Conservation (phyloP, 1,140 invertebrate genomes). For the Cotesia vestalis region DNA sequence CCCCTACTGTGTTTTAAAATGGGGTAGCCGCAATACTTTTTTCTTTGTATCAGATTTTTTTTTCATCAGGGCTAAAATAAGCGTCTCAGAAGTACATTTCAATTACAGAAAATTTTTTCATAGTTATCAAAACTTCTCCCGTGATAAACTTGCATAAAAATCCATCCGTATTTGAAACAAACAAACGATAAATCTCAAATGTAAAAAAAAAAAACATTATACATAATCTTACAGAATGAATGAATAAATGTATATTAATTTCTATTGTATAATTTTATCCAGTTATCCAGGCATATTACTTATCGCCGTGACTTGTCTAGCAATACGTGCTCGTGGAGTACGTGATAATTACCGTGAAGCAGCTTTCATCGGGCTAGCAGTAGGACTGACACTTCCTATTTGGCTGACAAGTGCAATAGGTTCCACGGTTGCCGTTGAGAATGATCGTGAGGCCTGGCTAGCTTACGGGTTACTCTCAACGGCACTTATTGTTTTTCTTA, state of each 20-base stretch:
- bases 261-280: constrained; percentile 33
- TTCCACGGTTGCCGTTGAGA: constrained; percentile 75
- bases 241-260: constrained; percentile 18
- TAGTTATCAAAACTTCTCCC: no score
- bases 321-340: constrained; percentile 84
- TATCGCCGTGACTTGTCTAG: constrained; percentile 82
- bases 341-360: constrained; percentile 94
- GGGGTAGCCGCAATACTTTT: no score
- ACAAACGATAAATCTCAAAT: no score
- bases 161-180: no score
- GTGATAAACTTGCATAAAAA: no score
- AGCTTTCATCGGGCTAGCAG: constrained; percentile 85
- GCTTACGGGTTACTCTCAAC: constrained; percentile 87
- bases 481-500: constrained; percentile 83
- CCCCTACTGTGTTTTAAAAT: no score
- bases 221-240: constrained; percentile 1
- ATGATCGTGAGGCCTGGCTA: constrained; percentile 85
- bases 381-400: constrained; percentile 83
- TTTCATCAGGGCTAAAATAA: no score
- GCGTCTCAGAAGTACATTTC: no score
- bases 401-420: constrained; percentile 80
- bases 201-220: no score
- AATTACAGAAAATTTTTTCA: no score
- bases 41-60: no score
- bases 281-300: constrained; percentile 83